Base-by-base conservation (phyloP, 2,113 vertebrate species). In the Tichodroma muraria region DNA sequence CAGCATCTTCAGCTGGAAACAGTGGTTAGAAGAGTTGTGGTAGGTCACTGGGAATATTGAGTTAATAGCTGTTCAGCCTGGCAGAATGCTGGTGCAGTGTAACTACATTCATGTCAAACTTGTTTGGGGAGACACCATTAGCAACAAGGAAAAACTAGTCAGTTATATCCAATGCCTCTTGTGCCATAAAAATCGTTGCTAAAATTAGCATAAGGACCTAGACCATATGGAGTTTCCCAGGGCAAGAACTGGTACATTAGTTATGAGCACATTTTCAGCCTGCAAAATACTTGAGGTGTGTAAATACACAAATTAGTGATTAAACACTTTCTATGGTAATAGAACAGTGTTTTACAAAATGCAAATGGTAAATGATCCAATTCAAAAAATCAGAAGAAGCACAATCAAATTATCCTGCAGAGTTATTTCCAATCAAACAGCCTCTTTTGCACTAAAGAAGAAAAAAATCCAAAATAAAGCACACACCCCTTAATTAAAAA, bases 1-100 rank as follows among this genome's bases (percentile, higher is more conserved):
- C 96, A 97, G 93, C 89, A 88, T 95, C 76, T 92, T 89, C 84
- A 72, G 64, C 83, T 89, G 71, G 79, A 93, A 94, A 44, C 1
- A 0, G 56, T 83, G 38, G 69, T 72, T 95, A 52, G 66, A 71
- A 93, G 77, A 86, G 60, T 70, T 95, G 71, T 60, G 92, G 85
- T 90, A 96, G 79, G 84, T 94, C 1, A 0, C 44, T 27, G 42
- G 69, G 60, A 91, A 52, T 71, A 73, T 72, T 88, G 89, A 95
- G 70, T 92, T 96, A 82, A 84, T 85, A 35, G 66, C 61, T 59
- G 49, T 69, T 82, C 80, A 49, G 21, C 61, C 88, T 97, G 79
- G 49, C 63, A 94, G 87, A 52, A 56, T 61, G 40, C 57, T 88
- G 44, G 54, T 80, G 52, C 73, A 80, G 65, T 16, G 1, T 68